Conservation (phyloP, 2,888 invertebrate genomes). For the Dinocampus coccinellae region DNA sequence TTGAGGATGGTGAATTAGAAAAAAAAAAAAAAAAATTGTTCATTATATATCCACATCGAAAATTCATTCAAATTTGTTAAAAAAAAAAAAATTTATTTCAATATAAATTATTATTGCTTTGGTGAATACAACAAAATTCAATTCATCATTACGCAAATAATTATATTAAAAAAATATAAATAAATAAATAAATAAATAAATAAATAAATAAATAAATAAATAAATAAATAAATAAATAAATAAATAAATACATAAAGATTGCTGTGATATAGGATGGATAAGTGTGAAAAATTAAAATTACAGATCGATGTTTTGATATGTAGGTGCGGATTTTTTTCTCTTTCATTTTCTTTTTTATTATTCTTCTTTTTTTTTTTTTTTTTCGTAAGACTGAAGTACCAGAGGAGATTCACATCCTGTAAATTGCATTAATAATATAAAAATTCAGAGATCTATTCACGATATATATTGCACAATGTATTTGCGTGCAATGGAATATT, state of each 20-base stretch:
- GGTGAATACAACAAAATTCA: neutral
- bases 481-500: neutral
- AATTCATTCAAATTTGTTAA: neutral
- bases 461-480: constrained; percentile 25
- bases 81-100: neutral
- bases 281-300: neutral
- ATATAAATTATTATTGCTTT: neutral
- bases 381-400: constrained; percentile 4
- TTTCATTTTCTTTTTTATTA: too few relatives aligned
- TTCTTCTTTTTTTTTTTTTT: constrained; percentile 7
- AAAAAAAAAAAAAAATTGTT: too few relatives aligned
- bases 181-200: neutral
- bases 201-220: neutral
- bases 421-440: constrained; percentile 18
- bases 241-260: neutral
- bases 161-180: neutral
- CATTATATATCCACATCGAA: too few relatives aligned
- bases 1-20: too few relatives aligned
- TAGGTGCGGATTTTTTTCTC: neutral
- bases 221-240: neutral
- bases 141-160: neutral
- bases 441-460: constrained; percentile 26
- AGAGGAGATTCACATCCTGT: constrained; percentile 21
- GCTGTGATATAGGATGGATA: neutral
- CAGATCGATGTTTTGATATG: neutral